Evolutionary conservation across 1,140 invertebrate species (phyloP).

Genomic region (Anastrepha ludens): DNA sequence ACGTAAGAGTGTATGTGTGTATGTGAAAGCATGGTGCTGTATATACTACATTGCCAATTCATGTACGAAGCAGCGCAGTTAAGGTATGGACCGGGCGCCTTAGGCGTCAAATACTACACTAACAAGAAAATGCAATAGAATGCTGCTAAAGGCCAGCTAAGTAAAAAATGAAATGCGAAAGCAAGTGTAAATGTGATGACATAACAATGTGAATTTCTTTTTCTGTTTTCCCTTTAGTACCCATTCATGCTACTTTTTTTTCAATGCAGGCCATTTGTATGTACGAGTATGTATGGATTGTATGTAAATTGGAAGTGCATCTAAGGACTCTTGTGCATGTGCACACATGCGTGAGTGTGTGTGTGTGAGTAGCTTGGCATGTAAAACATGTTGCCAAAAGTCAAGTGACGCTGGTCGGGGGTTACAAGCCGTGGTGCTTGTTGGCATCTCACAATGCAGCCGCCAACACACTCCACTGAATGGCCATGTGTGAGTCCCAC

Average conservation of each 20-base stretch:
- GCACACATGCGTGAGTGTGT: neutral
- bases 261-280: neutral
- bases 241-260: neutral
- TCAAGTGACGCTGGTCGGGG: constrained; percentile 19
- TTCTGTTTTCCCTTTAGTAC: neutral
- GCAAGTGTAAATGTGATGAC: constrained; percentile 49
- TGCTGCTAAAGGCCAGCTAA: neutral
- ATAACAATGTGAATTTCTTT: constrained; percentile 45
- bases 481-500: neutral
- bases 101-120: constrained; percentile 30
- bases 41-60: neutral
- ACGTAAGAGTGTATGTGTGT: neutral
- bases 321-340: too few relatives aligned
- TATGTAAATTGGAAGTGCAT: too few relatives aligned
- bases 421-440: neutral
- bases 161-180: neutral
- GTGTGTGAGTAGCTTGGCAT: neutral
- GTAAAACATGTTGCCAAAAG: constrained; percentile 37
- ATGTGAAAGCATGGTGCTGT: neutral
- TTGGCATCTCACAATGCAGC: neutral
- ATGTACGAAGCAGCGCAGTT: neutral
- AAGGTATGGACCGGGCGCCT: neutral
- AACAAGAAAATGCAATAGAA: constrained; percentile 23
- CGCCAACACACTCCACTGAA: neutral
- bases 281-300: neutral